Percentiles rank a stretch among this genome's conserved stretches.
Conservation (phyloP, 2,888 invertebrate species). For the Hypomecis punctinalis region DNA sequence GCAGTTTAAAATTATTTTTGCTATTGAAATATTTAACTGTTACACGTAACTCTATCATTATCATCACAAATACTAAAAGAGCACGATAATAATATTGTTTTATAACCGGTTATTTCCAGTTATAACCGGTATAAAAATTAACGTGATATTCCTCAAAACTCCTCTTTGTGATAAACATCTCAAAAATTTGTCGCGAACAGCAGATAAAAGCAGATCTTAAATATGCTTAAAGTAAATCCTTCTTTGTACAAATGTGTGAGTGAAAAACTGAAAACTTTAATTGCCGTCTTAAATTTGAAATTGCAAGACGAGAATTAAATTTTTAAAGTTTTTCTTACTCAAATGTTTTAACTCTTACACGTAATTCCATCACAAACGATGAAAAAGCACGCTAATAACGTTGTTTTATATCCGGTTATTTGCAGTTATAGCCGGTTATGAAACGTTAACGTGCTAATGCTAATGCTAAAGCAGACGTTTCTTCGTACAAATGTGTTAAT, state of each 20-base stretch:
- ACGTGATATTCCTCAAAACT: no score
- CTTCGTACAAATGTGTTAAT: slow-evolving; percentile 58
- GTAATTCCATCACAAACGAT: background rate
- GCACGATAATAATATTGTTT: background rate
- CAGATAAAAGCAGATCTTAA: no score
- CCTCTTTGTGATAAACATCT: no score
- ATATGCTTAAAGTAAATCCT: no score
- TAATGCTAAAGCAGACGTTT: slow-evolving; percentile 39
- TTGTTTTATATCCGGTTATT: slow-evolving; percentile 9
- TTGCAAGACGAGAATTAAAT: no score
- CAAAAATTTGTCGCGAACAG: no score
- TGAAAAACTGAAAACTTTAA: background rate
- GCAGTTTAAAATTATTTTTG: no score
- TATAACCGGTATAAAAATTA: no score
- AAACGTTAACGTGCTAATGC: slow-evolving; percentile 38
- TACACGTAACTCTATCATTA: background rate
- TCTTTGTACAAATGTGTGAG: no score
- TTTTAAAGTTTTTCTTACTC: no score
- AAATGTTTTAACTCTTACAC: background rate
- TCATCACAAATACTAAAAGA: background rate
- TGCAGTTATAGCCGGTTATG: slow-evolving; percentile 6
- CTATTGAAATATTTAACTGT: background rate
- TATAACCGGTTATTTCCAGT: background rate
- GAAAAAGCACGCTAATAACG: slow-evolving; percentile 3
- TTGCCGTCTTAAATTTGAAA: no score